Evolutionary conservation across 2,888 invertebrate species (phyloP).

Genomic region (Campoletis raptor): DNA sequence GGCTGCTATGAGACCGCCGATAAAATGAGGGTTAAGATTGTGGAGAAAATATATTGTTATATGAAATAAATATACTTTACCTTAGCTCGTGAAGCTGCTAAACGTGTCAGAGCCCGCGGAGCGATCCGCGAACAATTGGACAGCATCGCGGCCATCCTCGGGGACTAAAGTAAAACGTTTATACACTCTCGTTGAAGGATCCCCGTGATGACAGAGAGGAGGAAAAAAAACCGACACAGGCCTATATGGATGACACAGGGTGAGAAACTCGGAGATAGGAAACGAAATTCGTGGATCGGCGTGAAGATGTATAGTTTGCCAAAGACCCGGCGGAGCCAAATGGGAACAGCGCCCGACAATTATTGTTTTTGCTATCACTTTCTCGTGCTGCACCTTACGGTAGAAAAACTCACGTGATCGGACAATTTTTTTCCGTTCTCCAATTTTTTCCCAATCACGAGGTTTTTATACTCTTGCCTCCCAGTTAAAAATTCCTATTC

Average conservation of each 20-base stretch:
- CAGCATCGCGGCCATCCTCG: conserved; percentile 83
- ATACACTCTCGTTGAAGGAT: conserved; percentile 49
- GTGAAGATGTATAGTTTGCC: conserved; percentile 38
- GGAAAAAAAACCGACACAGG: conserved; percentile 63
- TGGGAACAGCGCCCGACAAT: background rate
- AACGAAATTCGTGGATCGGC: conserved; percentile 31
- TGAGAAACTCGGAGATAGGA: conserved; percentile 28
- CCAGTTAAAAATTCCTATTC: background rate
- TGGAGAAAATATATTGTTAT: background rate
- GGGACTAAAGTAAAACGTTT: conserved; percentile 45
- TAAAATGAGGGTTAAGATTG: conserved; percentile 23
- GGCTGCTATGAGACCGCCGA: conserved; percentile 40
- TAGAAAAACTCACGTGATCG: conserved; percentile 15
- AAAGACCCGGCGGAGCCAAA: conserved; percentile 40
- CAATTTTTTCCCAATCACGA: background rate
- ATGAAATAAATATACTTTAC: conserved; percentile 72
- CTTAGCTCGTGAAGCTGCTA: conserved; percentile 80
- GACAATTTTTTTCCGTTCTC: background rate
- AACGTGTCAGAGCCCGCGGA: conserved; percentile 80
- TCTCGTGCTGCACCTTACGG: conserved; percentile 9
- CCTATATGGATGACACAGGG: conserved; percentile 39
- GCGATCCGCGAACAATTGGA: conserved; percentile 82
- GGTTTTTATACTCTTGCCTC: background rate
- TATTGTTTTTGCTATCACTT: background rate
- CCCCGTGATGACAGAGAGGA: conserved; percentile 71